These are phyloP conservation scores for Aphelenchoides fujianensis DNA, from an alignment of 1,140 invertebrate genomes.

Conservation along the genomic window DNA sequence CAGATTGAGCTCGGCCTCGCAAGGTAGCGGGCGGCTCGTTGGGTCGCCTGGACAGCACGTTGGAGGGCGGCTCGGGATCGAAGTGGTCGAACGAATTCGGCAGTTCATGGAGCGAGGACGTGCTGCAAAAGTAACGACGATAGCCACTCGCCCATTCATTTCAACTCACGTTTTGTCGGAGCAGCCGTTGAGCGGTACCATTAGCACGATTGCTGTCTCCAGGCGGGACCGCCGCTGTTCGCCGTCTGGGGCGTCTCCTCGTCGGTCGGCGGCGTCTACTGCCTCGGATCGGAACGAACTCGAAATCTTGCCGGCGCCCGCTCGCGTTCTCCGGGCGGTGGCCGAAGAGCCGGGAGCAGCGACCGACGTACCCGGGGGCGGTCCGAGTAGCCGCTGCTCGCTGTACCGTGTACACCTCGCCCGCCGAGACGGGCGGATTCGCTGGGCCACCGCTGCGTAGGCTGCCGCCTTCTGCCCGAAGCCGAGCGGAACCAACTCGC, in stretches of 20 bases:
- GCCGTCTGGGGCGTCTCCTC: not conserved
- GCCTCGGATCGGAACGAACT: conserved; percentile 20
- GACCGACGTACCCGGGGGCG: conserved; percentile 7
- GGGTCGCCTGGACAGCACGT: not conserved
- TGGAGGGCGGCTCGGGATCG: conserved; percentile 11
- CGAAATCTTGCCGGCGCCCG: conserved; percentile 2
- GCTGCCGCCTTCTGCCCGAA: not conserved
- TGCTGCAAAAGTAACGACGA: not conserved
- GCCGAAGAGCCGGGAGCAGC: not conserved
- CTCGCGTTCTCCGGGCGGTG: conserved; percentile 19
- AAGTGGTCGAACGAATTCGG: conserved; percentile 12
- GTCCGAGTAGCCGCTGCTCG: conserved; percentile 14
- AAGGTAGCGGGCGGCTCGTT: conserved; percentile 3
- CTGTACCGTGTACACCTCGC: conserved; percentile 12
- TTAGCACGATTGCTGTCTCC: not conserved
- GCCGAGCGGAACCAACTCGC: conserved; percentile 8
- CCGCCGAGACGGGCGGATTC: conserved; percentile 8
- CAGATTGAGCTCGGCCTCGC: not conserved
- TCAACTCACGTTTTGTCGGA: not conserved
- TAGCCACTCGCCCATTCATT: too few species aligned
- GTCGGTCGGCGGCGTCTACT: not conserved
- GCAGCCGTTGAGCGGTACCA: not conserved
- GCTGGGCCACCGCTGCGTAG: too few species aligned
- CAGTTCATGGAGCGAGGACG: conserved; percentile 11
- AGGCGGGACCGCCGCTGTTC: not conserved